Percentiles rank a stretch among this genome's conserved stretches.
phyloP scores from a whole-genome alignment of 2,797 vertebrate species.

The Cuculus canorus region DNA sequence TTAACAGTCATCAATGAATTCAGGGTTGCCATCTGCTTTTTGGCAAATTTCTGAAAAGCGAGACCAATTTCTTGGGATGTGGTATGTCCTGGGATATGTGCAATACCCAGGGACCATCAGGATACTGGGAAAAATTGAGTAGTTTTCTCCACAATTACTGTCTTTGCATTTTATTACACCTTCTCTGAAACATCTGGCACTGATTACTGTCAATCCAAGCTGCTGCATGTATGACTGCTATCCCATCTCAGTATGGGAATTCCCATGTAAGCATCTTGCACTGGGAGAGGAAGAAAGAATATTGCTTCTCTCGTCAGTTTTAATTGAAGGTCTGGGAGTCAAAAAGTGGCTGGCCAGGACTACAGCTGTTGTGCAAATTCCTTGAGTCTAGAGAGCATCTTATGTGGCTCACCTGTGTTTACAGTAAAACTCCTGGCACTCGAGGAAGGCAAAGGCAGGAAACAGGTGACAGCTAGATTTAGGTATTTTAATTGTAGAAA shows the following conservation, averaged over 20 bases:
- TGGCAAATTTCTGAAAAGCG: not conserved
- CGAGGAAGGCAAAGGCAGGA: conserved; percentile 43
- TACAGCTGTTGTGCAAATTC: conserved; percentile 3
- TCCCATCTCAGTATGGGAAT: conserved; percentile 3
- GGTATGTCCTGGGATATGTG: not conserved
- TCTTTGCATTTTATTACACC: not conserved
- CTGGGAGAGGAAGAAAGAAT: not conserved
- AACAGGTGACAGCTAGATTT: conserved; percentile 52
- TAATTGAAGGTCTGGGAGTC: not conserved
- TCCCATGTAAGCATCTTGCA: not conserved
- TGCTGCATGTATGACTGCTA: conserved; percentile 29
- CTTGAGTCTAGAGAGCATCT: not conserved
- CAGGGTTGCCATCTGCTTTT: not conserved
- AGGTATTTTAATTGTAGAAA: conserved; percentile 53
- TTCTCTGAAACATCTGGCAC: conserved; percentile 35
- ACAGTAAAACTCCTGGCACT: conserved; percentile 34
- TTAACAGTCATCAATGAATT: not conserved
- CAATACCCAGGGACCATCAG: not conserved
- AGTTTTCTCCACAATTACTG: not conserved
- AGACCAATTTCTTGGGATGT: not conserved
- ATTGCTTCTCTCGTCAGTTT: conserved; percentile 42
- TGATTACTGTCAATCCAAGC: conserved; percentile 41
- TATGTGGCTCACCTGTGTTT: conserved; percentile 62
- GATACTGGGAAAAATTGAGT: not conserved
- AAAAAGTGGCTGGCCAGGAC: not conserved